Percentiles rank a stretch among this genome's conserved stretches.
These are phyloP conservation scores for Prinia subflava DNA, from an alignment of 2,113 vertebrate genomes.

Conservation along the genomic window DNA sequence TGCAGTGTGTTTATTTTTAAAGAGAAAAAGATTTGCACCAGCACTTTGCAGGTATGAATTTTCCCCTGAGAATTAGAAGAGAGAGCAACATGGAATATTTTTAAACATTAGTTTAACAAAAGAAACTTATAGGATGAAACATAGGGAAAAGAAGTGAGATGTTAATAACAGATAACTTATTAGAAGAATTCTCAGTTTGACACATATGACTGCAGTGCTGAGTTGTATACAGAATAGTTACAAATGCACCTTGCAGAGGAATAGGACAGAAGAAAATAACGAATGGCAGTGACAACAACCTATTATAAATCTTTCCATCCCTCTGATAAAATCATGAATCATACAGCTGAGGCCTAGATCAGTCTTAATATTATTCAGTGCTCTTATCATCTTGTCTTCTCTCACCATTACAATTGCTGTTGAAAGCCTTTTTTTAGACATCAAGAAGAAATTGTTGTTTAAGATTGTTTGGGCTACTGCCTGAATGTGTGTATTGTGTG, in stretches of 20 bases:
- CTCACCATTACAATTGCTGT: neutral
- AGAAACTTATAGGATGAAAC: neutral
- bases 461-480: neutral
- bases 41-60: neutral
- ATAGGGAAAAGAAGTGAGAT: neutral
- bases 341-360: neutral
- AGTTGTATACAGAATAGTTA: neutral
- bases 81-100: rapidly evolving
- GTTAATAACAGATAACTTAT: neutral
- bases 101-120: neutral
- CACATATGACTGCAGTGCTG: neutral
- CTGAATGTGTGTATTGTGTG: neutral
- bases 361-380: neutral
- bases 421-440: neutral
- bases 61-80: neutral
- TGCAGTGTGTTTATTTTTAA: neutral
- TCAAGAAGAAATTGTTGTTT: neutral
- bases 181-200: neutral
- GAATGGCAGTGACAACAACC: neutral
- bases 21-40: neutral
- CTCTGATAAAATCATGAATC: neutral
- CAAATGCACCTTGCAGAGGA: neutral
- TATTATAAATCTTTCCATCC: neutral
- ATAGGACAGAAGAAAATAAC: neutral
- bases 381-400: neutral